These are phyloP conservation scores for Petrocephalus schoutedeni DNA, from an alignment of 2,797 vertebrate genomes.

Conservation along the genomic window DNA sequence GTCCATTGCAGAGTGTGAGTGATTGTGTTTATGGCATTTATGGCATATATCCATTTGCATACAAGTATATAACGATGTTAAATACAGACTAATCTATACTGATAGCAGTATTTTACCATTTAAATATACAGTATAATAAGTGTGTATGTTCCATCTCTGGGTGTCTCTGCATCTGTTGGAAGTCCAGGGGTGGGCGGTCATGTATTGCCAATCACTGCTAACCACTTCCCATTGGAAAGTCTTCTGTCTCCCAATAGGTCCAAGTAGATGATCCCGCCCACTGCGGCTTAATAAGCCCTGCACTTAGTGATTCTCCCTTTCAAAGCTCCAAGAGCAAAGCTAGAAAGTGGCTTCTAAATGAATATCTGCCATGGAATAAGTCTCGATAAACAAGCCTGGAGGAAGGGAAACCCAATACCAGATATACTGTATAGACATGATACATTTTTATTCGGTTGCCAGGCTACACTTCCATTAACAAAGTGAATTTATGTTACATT, in stretches of 20 bases:
- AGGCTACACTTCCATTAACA: constrained; percentile 37
- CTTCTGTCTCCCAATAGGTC: neutral
- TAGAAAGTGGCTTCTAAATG: constrained; percentile 41
- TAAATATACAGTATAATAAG: neutral
- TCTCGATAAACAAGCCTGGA: constrained; percentile 40
- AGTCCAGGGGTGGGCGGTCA: neutral
- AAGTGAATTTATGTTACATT: constrained; percentile 30
- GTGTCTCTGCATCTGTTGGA: neutral
- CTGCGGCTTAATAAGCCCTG: neutral
- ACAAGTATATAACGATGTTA: neutral
- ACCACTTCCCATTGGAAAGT: neutral
- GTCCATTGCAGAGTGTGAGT: neutral
- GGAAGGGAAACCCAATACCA: constrained; percentile 24
- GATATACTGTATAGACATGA: constrained; percentile 32
- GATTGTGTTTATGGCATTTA: neutral
- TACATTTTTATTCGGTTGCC: constrained; percentile 28
- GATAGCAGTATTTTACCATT: neutral
- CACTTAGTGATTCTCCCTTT: neutral
- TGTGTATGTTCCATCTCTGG: neutral
- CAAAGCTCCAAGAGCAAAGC: neutral
- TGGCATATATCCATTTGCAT: neutral
- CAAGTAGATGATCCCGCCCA: neutral
- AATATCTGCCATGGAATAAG: constrained; percentile 47
- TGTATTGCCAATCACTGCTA: neutral
- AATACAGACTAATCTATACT: neutral